Percentiles rank a stretch among this genome's conserved stretches.
Conservation (phyloP, 1,140 invertebrate species). For the Trachymyrmex septentrionalis region DNA sequence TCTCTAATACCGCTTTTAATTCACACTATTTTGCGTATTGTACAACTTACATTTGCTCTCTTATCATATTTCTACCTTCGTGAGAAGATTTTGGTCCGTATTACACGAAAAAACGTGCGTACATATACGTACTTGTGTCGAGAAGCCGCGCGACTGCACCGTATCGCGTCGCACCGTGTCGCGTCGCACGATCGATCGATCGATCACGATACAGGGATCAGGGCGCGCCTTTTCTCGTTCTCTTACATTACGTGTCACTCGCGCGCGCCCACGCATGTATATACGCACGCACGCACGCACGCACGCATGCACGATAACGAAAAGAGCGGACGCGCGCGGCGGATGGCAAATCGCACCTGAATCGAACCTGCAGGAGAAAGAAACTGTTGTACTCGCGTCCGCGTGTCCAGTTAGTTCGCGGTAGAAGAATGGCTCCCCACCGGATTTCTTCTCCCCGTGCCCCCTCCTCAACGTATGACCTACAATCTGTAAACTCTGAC, state of each 20-base stretch:
- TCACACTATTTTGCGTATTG: not conserved
- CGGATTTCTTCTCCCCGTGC: constrained; percentile 61
- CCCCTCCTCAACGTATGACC: constrained; percentile 50
- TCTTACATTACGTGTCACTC: constrained; percentile 8
- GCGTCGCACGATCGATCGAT: constrained; percentile 42
- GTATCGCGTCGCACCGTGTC: not conserved
- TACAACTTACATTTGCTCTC: not conserved
- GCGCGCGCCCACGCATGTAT: constrained; percentile 11
- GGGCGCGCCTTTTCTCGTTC: constrained; percentile 17
- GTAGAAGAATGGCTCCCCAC: constrained; percentile 80
- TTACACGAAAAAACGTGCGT: constrained; percentile 1
- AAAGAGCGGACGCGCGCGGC: constrained; percentile 8
- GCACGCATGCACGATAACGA: constrained; percentile 27
- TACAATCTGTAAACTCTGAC: constrained; percentile 45
- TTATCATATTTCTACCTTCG: constrained; percentile 11
- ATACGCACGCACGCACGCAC: constrained; percentile 16
- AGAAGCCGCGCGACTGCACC: constrained; percentile 45
- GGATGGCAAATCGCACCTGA: constrained; percentile 75
- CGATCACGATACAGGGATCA: constrained; percentile 52
- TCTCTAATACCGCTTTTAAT: not conserved
- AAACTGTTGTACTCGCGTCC: constrained; percentile 80
- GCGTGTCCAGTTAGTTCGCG: constrained; percentile 85
- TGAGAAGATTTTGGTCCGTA: not conserved
- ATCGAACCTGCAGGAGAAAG: constrained; percentile 81
- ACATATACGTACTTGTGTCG: not conserved